Evolutionary conservation across 1,140 invertebrate species (phyloP).

Genomic region (Coenobita brevimanus): DNA sequence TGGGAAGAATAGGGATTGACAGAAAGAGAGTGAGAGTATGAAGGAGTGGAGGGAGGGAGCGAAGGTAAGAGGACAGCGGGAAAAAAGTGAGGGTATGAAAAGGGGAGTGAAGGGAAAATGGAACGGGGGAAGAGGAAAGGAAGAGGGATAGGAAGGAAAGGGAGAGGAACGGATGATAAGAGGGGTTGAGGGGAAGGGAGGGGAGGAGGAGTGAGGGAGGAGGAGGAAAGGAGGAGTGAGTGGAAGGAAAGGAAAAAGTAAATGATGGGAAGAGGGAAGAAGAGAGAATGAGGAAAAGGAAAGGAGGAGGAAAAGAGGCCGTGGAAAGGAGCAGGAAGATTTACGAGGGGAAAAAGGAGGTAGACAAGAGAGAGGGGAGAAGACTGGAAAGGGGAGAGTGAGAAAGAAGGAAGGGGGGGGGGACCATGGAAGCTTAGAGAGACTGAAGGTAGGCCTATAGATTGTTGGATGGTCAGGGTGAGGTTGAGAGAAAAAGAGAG

Average conservation of each 20-base stretch:
- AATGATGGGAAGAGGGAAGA: not conserved
- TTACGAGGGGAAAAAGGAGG: not conserved
- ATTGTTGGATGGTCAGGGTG: too few species aligned
- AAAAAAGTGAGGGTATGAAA: not conserved
- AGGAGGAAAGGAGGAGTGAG: not conserved
- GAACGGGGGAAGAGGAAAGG: not conserved
- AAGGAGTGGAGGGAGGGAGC: not conserved
- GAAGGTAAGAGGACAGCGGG: not conserved
- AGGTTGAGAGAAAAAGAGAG: not conserved
- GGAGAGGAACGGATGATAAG: not conserved
- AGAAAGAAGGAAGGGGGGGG: not conserved
- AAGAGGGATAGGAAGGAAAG: not conserved
- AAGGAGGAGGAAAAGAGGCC: not conserved
- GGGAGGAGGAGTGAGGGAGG: not conserved
- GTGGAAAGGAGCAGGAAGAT: not conserved
- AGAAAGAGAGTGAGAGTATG: conserved; percentile 8
- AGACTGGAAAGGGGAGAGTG: too few species aligned
- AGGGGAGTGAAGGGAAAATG: too few species aligned
- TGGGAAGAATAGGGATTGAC: not conserved
- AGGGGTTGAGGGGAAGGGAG: too few species aligned
- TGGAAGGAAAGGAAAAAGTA: not conserved
- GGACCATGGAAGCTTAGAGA: not conserved
- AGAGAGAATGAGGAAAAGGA: not conserved
- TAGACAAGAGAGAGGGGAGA: too few species aligned
- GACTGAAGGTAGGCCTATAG: not conserved